Evolutionary conservation across 1,140 invertebrate genomes (phyloP), one percentile per base, ranked within the genome.

Genomic region (Saccostrea cuccullata): DNA sequence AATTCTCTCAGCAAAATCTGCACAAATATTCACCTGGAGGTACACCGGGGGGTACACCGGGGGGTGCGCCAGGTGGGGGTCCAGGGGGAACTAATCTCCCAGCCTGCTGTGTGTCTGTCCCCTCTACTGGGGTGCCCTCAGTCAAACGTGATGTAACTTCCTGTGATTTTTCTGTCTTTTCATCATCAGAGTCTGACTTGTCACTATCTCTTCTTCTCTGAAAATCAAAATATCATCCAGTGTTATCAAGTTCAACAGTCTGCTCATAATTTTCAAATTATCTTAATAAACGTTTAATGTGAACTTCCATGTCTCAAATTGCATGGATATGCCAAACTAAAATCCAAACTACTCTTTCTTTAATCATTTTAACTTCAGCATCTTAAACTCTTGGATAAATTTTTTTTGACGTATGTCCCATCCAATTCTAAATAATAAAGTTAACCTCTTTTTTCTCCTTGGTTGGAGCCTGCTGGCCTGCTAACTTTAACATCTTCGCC

Each of bases 381-480:
- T 2, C 30, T 36, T 2, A 36, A 36, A 36, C 2, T 36, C 30
- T 36, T 36, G 30, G 30, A 36, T 36, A n/a, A n/a, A n/a, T n/a
- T n/a, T n/a, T n/a, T n/a, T n/a, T n/a, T n/a, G n/a, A n/a, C n/a
- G n/a, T n/a, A n/a, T n/a, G n/a, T n/a, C n/a, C n/a, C n/a, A n/a
- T n/a, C n/a, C n/a, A n/a, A n/a, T n/a, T n/a, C n/a, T n/a, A n/a
- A n/a, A n/a, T n/a, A n/a, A 36, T 36, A 64, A 88, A 4, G 56
- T 84, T 55, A 90, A 73, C 89, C 36, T 90, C 90, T 60, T 87
- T 89, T 85, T 87, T 90, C 55, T 89, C 98, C 92, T 98, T 98
- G 77, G 97, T 97, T 92, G 98, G 98, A n/a, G 98, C 97, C 93
- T 98, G 97, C 95, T 98, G 97, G 3, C 97, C 98, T 23, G 97